phyloP scores from a whole-genome alignment of 2,113 vertebrate species.

The Bolborhynchus lineola region DNA sequence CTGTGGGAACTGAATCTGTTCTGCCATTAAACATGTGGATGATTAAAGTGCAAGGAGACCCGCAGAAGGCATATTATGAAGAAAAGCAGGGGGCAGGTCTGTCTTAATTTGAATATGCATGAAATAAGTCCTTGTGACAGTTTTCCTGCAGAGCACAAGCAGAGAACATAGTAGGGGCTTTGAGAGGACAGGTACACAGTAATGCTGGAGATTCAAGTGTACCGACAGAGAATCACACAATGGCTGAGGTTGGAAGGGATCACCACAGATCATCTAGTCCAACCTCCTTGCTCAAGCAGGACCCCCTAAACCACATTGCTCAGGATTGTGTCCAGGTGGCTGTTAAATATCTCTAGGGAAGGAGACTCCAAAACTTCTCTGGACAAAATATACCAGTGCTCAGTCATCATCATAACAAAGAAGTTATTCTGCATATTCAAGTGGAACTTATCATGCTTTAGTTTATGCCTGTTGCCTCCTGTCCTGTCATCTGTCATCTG shows the following conservation, averaged over 20 bases:
- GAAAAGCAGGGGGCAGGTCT: neutral
- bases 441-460: neutral
- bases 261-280: neutral
- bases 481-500: neutral
- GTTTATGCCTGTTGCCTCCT: neutral
- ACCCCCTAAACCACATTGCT: neutral
- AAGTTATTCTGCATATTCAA: neutral
- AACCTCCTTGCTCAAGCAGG: neutral
- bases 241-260: neutral
- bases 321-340: neutral
- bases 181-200: neutral
- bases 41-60: neutral
- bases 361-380: neutral
- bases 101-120: neutral
- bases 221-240: neutral
- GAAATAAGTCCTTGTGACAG: rapidly evolving
- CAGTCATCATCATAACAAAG: neutral
- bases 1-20: neutral
- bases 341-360: neutral
- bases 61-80: neutral
- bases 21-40: neutral
- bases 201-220: rapidly evolving
- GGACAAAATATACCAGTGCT: neutral
- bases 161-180: neutral
- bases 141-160: rapidly evolving